A percentile compares a stretch with the other conserved stretches of the same genome.
Evolutionary conservation across 2,888 invertebrate genomes (phyloP).

Genomic region (Acrobasis suavella): DNA sequence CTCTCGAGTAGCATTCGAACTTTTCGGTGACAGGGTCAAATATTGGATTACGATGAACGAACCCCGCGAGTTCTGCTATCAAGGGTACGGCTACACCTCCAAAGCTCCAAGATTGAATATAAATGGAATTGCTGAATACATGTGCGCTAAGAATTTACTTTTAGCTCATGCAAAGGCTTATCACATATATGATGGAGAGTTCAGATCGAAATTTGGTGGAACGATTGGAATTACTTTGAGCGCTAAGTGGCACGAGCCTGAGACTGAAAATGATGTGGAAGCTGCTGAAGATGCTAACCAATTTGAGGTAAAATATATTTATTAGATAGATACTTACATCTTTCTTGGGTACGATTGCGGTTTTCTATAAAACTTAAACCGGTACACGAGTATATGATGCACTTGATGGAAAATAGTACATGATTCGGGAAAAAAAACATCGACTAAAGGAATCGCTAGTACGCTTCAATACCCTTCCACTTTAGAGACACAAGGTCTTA

Average conservation of each 20-base stretch:
- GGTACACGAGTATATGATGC: too few relatives aligned
- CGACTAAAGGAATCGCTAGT: too few relatives aligned
- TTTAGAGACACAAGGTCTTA: too few relatives aligned
- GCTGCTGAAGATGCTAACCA: slow-evolving; percentile 75
- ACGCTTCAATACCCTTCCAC: too few relatives aligned
- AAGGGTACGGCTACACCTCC: slow-evolving; percentile 38
- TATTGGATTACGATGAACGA: slow-evolving; percentile 78
- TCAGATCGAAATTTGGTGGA: slow-evolving; percentile 34
- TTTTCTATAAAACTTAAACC: too few relatives aligned
- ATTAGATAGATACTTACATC: too few relatives aligned
- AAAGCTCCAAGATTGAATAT: slow-evolving; percentile 13
- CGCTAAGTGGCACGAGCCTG: background rate
- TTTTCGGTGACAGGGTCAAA: slow-evolving; percentile 55
- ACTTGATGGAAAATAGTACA: too few relatives aligned
- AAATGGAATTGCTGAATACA: slow-evolving; percentile 63
- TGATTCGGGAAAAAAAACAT: too few relatives aligned
- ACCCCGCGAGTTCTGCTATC: slow-evolving; percentile 45
- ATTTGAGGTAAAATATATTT: slow-evolving; percentile 49
- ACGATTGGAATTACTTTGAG: slow-evolving; percentile 29
- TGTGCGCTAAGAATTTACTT: slow-evolving; percentile 50
- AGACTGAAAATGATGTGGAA: slow-evolving; percentile 59
- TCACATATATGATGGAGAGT: slow-evolving; percentile 38
- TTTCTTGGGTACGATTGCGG: too few relatives aligned
- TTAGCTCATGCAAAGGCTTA: slow-evolving; percentile 38
- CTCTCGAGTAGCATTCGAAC: slow-evolving; percentile 47